phyloP scores from a whole-genome alignment of 2,888 invertebrate species.

The Drosophila rubida region DNA sequence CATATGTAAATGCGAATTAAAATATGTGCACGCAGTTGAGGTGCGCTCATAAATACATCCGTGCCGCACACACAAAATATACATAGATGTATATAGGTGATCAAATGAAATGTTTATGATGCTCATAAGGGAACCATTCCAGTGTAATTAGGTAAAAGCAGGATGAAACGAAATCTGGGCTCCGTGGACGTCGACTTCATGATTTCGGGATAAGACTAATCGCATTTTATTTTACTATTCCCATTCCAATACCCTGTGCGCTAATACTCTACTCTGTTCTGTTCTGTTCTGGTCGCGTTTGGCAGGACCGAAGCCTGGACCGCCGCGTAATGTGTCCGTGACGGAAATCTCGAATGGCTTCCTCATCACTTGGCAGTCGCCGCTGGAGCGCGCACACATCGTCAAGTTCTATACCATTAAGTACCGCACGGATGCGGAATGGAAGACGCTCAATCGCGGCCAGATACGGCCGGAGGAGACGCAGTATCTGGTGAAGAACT shows the following conservation, averaged over 20 bases:
- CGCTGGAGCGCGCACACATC: slow-evolving; percentile 91
- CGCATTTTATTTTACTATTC: slow-evolving; percentile 1
- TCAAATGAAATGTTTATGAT: slow-evolving; percentile 38
- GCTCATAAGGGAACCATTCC: slow-evolving; percentile 27
- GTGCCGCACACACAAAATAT: neutral
- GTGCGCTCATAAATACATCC: slow-evolving; percentile 29
- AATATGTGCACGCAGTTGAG: slow-evolving; percentile 23
- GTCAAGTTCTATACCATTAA: slow-evolving; percentile 96
- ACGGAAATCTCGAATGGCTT: slow-evolving; percentile 95
- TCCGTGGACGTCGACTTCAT: neutral
- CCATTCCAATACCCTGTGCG: neutral
- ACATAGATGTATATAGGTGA: neutral
- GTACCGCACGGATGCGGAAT: slow-evolving; percentile 94
- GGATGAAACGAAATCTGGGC: slow-evolving; percentile 6
- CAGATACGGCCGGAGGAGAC: slow-evolving; percentile 95
- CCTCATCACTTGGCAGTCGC: slow-evolving; percentile 95
- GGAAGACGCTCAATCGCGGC: slow-evolving; percentile 95
- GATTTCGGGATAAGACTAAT: neutral
- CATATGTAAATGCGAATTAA: slow-evolving; percentile 38
- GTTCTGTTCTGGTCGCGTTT: slow-evolving; percentile 8
- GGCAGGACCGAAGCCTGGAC: slow-evolving; percentile 95
- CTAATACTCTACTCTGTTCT: slow-evolving; percentile 8
- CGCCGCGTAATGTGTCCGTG: slow-evolving; percentile 95
- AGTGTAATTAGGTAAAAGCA: neutral
- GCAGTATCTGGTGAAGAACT: slow-evolving; percentile 95